A percentile compares a stretch with the other conserved stretches of the same genome.
These are phyloP conservation scores for Melanotaenia pygmaea DNA, from an alignment of 2,797 vertebrate genomes.

Conservation along the genomic window DNA sequence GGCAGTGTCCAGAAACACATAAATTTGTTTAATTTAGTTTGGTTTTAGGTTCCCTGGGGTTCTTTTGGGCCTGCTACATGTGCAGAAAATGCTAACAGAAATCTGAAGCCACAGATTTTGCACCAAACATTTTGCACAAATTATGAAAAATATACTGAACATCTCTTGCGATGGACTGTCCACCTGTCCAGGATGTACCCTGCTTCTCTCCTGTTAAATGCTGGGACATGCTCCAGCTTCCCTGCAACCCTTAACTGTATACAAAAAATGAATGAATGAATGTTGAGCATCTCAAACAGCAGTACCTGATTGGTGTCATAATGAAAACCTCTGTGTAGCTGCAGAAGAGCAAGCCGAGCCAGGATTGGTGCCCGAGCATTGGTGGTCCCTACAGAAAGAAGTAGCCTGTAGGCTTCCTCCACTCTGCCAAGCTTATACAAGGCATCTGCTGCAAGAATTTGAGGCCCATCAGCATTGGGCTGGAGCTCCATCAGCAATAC, in stretches of 20 bases:
- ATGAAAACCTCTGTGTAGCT: slow-evolving; percentile 89
- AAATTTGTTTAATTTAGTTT: not conserved
- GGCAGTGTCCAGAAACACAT: not conserved
- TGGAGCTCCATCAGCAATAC: slow-evolving; percentile 89
- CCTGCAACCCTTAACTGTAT: no score
- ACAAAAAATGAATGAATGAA: no score
- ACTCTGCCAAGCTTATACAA: slow-evolving; percentile 87
- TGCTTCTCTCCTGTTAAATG: no score
- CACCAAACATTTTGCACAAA: not conserved
- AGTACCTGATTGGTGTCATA: slow-evolving; percentile 92
- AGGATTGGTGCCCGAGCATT: slow-evolving; percentile 85
- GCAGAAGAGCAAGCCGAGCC: slow-evolving; percentile 89
- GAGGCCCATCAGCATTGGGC: slow-evolving; percentile 76
- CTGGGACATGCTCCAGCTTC: no score
- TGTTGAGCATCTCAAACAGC: not conserved
- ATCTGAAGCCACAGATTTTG: not conserved
- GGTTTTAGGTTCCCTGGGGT: not conserved
- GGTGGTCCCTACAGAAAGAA: slow-evolving; percentile 82
- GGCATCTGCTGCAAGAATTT: slow-evolving; percentile 90
- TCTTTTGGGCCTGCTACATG: not conserved
- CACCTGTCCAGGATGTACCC: no score
- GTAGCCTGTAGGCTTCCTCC: slow-evolving; percentile 89
- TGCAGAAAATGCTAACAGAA: no score
- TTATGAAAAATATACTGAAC: rapidly evolving
- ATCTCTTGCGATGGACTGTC: no score